Conservation (phyloP, 2,797 vertebrate genomes). For the Rhinella marina region DNA sequence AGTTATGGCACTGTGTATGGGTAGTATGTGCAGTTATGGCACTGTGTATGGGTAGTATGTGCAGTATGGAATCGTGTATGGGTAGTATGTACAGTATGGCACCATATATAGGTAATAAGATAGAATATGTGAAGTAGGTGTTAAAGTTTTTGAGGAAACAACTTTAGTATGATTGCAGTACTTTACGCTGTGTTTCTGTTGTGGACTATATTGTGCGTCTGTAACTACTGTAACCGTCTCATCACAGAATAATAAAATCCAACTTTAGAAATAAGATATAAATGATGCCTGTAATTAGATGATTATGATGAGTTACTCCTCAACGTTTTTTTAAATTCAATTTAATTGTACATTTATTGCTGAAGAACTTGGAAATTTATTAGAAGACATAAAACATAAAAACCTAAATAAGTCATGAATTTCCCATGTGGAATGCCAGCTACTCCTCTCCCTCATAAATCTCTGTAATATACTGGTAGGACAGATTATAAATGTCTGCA, state of each 20-base stretch:
- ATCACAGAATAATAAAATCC: background rate
- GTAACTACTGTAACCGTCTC: background rate
- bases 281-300: background rate
- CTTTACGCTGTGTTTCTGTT: background rate
- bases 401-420: background rate
- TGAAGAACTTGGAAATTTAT: constrained; percentile 1
- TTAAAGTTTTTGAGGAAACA: background rate
- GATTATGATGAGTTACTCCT: background rate
- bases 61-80: too few relatives aligned
- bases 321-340: background rate
- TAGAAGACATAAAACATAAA: background rate
- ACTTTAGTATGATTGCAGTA: background rate
- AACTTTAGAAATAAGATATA: background rate
- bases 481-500: background rate
- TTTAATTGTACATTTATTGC: background rate
- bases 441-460: constrained; percentile 25
- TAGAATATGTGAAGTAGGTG: background rate
- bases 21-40: too few relatives aligned
- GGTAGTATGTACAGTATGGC: too few relatives aligned
- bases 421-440: background rate
- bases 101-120: too few relatives aligned
- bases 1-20: too few relatives aligned
- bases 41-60: too few relatives aligned
- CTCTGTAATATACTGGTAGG: background rate
- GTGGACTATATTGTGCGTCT: background rate